These are phyloP conservation scores for Leucoptera coffeella DNA, from an alignment of 2,888 invertebrate genomes.

Conservation along the genomic window DNA sequence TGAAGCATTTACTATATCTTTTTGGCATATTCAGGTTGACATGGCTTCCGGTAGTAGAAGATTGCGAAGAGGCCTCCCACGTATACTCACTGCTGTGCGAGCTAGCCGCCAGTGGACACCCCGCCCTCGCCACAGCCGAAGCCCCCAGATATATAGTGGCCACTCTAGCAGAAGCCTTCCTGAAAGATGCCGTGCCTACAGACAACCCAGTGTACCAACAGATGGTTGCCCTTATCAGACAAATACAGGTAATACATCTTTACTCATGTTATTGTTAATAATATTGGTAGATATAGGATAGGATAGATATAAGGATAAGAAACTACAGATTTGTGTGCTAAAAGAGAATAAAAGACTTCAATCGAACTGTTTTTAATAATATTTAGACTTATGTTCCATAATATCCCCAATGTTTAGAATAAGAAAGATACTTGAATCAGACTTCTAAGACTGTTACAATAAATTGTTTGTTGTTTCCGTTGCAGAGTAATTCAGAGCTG, in stretches of 20 bases:
- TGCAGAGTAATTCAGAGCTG: conserved; percentile 68
- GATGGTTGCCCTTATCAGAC: conserved; percentile 78
- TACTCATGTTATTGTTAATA: not conserved
- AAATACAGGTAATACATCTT: conserved; percentile 65
- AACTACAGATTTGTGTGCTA: too few relatives aligned
- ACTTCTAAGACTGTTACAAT: too few relatives aligned
- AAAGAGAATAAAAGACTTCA: too few relatives aligned
- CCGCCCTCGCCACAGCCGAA: conserved; percentile 74
- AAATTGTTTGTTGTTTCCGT: too few relatives aligned
- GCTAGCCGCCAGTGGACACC: conserved; percentile 86
- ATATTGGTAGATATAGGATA: too few relatives aligned
- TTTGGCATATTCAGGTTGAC: too few relatives aligned
- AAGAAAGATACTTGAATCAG: too few relatives aligned
- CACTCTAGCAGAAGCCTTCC: conserved; percentile 87
- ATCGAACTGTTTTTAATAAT: too few relatives aligned
- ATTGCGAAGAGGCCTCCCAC: conserved; percentile 91
- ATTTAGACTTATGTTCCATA: too few relatives aligned
- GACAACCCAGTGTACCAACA: conserved; percentile 69
- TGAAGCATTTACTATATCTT: too few relatives aligned
- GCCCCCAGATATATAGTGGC: conserved; percentile 85
- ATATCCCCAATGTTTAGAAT: too few relatives aligned
- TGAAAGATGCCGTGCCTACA: conserved; percentile 71
- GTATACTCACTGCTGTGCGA: conserved; percentile 95
- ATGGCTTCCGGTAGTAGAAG: conserved; percentile 96
- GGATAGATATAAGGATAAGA: too few relatives aligned